Base-by-base conservation (phyloP, 2,888 invertebrate genomes). In the Scrobipalpa costella region DNA sequence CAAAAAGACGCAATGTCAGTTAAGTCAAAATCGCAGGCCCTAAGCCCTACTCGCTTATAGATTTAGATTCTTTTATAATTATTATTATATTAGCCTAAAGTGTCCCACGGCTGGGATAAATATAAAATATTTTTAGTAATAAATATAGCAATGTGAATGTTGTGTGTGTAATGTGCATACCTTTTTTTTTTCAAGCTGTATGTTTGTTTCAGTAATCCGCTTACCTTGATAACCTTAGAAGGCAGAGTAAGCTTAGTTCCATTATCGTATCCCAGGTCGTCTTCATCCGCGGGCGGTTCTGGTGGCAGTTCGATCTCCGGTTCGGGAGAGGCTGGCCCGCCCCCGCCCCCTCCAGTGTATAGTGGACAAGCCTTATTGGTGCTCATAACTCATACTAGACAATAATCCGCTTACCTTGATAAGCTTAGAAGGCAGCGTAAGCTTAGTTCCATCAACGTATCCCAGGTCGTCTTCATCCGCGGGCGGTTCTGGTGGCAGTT, bases 311-410 rank as follows among this genome's bases (percentile, higher is more conserved):
- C 97, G 75, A 97, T 94, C 73, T 78, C 83, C 0, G 83, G 85
- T 2, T 89, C 86, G 78, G 92, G 81, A 0, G 86, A 96, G 73
- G 98, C 97, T 0, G 95, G 95, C 49, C 95, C 93, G 13, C 79
- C 80, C 76, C 83, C 83, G 15, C 92, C 87, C 64, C 95, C 95
- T 64, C 95, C 95, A 66, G 96, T 96, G 85, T 98, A 99, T 60
- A 98, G 86, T 0, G 99, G 99, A 85, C 99, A 99, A 11, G 99
- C 97, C 83, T 99, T 98, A 89, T 99, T 99, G 0, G 99, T 99
- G 62, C 98, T 90, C 94, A 94, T 94, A n/a, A n/a, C n/a, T n/a
- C n/a, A n/a, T n/a, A n/a, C n/a, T 3, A 27, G 27, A 3, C 27
- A 27, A 27, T 21, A 11, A 7, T 7, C 2, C 2, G 27, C 64